Conservation (phyloP, 2,888 invertebrate species). For the Schizotus pectinicornis region DNA sequence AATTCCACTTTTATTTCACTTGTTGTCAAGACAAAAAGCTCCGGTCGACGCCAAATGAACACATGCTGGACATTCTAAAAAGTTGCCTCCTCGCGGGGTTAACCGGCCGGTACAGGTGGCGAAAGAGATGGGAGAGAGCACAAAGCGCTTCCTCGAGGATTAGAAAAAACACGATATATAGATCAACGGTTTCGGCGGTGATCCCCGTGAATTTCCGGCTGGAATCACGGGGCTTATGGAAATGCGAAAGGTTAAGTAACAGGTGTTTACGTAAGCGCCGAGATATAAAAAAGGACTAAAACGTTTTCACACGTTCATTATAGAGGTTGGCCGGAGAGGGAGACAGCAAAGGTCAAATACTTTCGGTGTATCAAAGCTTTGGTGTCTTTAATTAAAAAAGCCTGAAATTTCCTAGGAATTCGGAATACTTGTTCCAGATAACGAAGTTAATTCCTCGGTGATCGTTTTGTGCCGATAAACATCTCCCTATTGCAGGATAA, state of each 20-base stretch:
- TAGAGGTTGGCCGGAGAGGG: background rate
- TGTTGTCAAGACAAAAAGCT: slow-evolving; percentile 31
- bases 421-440: slow-evolving; percentile 45
- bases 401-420: slow-evolving; percentile 44
- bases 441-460: slow-evolving; percentile 37
- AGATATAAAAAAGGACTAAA: slow-evolving; percentile 7
- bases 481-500: slow-evolving; percentile 29
- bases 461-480: slow-evolving; percentile 45
- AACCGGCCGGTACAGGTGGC: too few relatives aligned
- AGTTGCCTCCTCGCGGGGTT: background rate
- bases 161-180: too few relatives aligned
- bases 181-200: too few relatives aligned
- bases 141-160: too few relatives aligned
- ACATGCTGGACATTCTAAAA: background rate
- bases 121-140: too few relatives aligned
- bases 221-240: too few relatives aligned
- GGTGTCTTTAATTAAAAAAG: slow-evolving; percentile 40
- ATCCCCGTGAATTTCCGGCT: too few relatives aligned
- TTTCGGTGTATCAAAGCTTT: slow-evolving; percentile 30
- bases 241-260: slow-evolving; percentile 17
- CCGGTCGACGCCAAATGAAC: slow-evolving; percentile 2
- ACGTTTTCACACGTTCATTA: slow-evolving; percentile 16
- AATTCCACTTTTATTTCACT: slow-evolving; percentile 38
- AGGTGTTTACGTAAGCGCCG: slow-evolving; percentile 14
- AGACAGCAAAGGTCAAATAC: slow-evolving; percentile 26